phyloP scores from a whole-genome alignment of 2,888 invertebrate genomes.

The Lepidonotus clava region DNA sequence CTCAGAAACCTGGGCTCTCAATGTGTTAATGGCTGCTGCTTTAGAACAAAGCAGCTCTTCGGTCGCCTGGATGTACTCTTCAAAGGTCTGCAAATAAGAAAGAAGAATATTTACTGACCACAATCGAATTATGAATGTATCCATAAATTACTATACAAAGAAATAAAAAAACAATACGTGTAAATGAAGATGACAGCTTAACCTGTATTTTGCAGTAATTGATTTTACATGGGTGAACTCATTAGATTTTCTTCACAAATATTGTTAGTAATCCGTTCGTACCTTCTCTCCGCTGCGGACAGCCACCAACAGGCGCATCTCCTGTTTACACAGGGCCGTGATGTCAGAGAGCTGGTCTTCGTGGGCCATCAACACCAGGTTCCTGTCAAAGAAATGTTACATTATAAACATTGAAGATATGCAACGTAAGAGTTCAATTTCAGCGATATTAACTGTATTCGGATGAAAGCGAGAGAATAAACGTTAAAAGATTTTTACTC shows the following conservation, averaged over 20 bases:
- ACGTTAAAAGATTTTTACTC: no score
- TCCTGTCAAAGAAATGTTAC: constrained; percentile 65
- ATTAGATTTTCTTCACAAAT: no score
- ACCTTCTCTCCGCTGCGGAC: constrained; percentile 76
- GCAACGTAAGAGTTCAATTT: no score
- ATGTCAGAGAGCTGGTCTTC: constrained; percentile 78
- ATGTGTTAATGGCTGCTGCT: neutral
- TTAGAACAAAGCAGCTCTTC: constrained; percentile 33
- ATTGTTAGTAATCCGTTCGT: no score
- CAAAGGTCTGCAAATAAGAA: constrained; percentile 32
- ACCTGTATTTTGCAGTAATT: no score
- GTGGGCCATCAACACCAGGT: constrained; percentile 74
- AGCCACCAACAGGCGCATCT: constrained; percentile 77
- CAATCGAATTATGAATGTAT: neutral
- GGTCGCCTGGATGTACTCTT: constrained; percentile 7
- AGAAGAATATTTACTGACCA: no score
- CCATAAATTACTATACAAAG: neutral
- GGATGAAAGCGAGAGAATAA: no score
- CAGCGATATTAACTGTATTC: neutral
- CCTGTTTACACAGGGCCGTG: constrained; percentile 78
- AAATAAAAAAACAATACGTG: neutral
- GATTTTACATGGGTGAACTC: no score
- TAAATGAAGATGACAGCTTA: neutral
- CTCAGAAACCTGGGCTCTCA: constrained; percentile 25
- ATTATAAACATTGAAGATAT: no score